Base-by-base conservation (phyloP, 2,797 vertebrate genomes). In the Gastrophryne carolinensis region DNA sequence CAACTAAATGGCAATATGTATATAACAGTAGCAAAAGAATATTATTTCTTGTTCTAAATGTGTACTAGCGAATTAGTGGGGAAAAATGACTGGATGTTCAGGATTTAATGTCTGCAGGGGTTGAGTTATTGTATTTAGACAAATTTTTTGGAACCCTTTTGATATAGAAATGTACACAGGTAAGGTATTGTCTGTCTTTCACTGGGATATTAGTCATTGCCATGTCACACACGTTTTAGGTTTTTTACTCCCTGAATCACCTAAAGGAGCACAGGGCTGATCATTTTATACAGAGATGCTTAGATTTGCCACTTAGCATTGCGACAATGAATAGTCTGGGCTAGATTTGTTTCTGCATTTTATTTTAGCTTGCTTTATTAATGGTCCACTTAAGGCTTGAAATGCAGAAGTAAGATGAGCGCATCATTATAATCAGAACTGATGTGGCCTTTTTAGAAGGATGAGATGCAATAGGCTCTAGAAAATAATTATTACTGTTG, bases 341-440 rank as follows among this genome's bases (percentile, higher is more conserved):
- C 66, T 44, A 44, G 66, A 32, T 74, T 32, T 34, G 23, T 44
- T 58, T 56, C 52, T 13, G 12, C 29, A 4, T 4, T 47, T 21
- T 72, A 47, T 49, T 66, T 66, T 32, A 56, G 35, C 21, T 74
- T 41, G 29, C 57, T 66, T 74, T 49, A 74, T 66, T 58, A 58
- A 58, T 44, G 13, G 11, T 30, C 27, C 12, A 37, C 63, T 58
- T 49, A 35, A 49, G 52, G n/a, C 37, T 72, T 60, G 9, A 15
- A 52, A 11, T 19, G 32, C 11, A 21, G 54, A 32, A 49, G 24
- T 47, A 19, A 41, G 50, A 26, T 41, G 39, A 67, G n/a, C 39
- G 26, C 72, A 35, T 30, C 41, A 47, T 60, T 50, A 49, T 4
- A 75, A 66, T 67, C 26, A 66, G 27, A 47, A 34, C 37, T 19